phyloP scores from a whole-genome alignment of 2,113 vertebrate species.

The Pipa parva region DNA sequence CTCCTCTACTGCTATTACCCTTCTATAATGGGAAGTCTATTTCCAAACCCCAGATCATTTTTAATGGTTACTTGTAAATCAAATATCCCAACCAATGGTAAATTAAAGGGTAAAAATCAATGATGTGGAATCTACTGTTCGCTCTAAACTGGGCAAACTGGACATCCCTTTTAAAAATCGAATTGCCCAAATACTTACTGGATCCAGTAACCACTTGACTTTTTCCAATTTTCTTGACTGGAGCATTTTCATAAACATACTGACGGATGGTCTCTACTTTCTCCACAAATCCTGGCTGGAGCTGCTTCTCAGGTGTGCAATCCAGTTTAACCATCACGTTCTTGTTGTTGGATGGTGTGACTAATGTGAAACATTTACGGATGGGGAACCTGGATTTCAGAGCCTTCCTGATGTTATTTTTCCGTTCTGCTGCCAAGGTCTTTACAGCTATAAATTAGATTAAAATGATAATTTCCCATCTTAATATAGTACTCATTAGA shows the following conservation, averaged over 20 bases:
- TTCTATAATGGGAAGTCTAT: too few relatives aligned
- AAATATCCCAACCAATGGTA: too few relatives aligned
- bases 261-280: conserved; percentile 9
- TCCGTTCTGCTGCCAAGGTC: not conserved
- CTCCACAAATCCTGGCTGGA: conserved; percentile 35
- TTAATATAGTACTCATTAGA: too few relatives aligned
- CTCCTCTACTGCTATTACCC: too few relatives aligned
- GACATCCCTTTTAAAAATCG: not conserved
- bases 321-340: not conserved
- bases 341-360: not conserved
- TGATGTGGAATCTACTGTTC: too few relatives aligned
- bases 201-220: not conserved
- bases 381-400: conserved; percentile 3
- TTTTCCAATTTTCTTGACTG: not conserved
- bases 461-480: not conserved
- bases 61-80: too few relatives aligned
- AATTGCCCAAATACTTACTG: conserved; percentile 5
- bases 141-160: too few relatives aligned
- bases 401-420: not conserved
- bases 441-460: not conserved
- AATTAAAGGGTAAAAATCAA: too few relatives aligned
- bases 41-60: too few relatives aligned
- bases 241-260: not conserved
- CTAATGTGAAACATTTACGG: conserved; percentile 30
- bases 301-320: conserved; percentile 4